Conservation (phyloP, 2,113 vertebrate species). For the Cercocebus atys region DNA sequence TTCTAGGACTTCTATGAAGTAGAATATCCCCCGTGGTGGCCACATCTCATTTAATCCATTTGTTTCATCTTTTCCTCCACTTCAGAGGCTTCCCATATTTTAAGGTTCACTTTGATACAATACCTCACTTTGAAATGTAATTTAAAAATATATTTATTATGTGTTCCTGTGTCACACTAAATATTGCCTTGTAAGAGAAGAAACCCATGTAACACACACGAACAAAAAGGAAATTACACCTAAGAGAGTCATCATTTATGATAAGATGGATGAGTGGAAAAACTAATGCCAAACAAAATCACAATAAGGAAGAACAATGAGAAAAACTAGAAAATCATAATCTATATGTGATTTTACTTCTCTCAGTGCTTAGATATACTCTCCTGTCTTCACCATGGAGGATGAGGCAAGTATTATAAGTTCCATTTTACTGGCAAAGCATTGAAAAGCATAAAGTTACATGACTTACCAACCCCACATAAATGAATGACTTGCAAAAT, state of each 20-base stretch:
- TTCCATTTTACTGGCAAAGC: neutral
- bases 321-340: neutral
- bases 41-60: conserved; percentile 51
- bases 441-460: neutral
- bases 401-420: neutral
- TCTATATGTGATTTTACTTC: neutral
- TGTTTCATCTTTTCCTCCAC: conserved; percentile 53
- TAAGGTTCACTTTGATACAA: conserved; percentile 62
- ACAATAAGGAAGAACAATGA: neutral
- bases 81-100: conserved; percentile 45
- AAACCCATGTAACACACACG: neutral
- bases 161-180: conserved; percentile 26
- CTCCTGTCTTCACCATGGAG: neutral
- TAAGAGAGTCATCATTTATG: neutral
- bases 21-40: conserved; percentile 50
- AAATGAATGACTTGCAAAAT: conserved; percentile 28
- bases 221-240: neutral
- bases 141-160: conserved; percentile 43
- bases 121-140: conserved; percentile 61
- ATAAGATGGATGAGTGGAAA: neutral
- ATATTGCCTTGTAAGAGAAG: conserved; percentile 2
- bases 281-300: neutral
- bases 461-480: neutral
- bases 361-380: neutral
- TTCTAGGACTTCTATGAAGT: conserved; percentile 29